Evolutionary conservation across 2,888 invertebrate species (phyloP).

Genomic region (Apomyelois bistriatella): DNA sequence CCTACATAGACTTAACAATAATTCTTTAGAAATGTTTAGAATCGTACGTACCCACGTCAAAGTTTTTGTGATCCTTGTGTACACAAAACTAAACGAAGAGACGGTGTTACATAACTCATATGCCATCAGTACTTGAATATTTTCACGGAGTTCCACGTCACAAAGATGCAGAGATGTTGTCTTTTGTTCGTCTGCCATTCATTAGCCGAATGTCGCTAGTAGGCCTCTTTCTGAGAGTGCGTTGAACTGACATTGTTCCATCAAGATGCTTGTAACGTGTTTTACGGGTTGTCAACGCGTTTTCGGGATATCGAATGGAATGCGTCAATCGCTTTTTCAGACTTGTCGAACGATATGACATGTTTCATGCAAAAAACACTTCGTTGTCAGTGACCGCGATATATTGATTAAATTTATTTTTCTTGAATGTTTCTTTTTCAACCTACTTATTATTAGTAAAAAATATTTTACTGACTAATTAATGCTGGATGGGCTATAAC

Average conservation of each 20-base stretch:
- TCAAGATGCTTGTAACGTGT: conserved; percentile 53
- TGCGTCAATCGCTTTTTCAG: conserved; percentile 38
- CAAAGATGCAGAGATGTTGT: conserved; percentile 43
- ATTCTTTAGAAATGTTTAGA: neutral
- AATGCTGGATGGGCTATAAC: neutral
- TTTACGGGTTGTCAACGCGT: conserved; percentile 54
- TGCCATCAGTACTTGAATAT: conserved; percentile 49
- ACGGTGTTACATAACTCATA: conserved; percentile 19
- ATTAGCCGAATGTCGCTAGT: conserved; percentile 69
- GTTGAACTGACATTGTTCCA: conserved; percentile 64
- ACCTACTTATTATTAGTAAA: too few relatives aligned
- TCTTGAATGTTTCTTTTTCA: too few relatives aligned
- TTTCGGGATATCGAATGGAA: conserved; percentile 44
- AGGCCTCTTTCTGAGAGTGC: conserved; percentile 64
- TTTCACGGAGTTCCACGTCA: conserved; percentile 38
- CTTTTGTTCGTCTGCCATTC: conserved; percentile 72
- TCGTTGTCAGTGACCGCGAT: neutral
- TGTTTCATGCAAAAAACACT: conserved; percentile 1
- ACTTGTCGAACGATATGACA: conserved; percentile 5
- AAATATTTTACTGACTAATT: neutral
- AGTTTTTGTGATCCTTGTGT: conserved; percentile 6
- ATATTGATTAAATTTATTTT: too few relatives aligned
- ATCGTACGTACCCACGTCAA: conserved; percentile 1
- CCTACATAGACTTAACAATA: neutral
- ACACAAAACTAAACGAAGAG: neutral